These are phyloP conservation scores for Sus scrofa DNA, from an alignment of 2,113 vertebrate species.

Conservation along the genomic window DNA sequence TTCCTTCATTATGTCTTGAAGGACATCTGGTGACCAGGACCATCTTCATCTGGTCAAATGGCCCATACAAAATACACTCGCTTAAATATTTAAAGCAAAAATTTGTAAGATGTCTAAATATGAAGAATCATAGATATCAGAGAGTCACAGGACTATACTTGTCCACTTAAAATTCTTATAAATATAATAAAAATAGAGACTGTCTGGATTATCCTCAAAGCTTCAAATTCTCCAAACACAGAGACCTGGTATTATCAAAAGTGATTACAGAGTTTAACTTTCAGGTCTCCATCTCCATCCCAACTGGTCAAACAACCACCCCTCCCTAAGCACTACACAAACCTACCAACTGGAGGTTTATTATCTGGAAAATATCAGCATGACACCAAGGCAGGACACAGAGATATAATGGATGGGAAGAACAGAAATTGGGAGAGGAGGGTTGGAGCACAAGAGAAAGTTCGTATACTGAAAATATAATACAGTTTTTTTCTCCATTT, in stretches of 20 bases:
- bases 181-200: constrained; percentile 3
- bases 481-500: neutral
- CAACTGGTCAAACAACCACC: neutral
- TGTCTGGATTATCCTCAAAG: neutral
- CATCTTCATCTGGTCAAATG: neutral
- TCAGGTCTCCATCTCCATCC: neutral
- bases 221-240: neutral
- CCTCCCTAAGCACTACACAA: neutral
- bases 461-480: neutral
- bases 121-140: neutral
- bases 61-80: constrained; percentile 43
- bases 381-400: neutral
- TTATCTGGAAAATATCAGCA: neutral
- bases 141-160: neutral
- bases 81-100: constrained; percentile 38
- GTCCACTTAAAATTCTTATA: neutral
- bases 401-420: neutral
- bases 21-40: no score
- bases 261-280: neutral
- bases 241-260: constrained; percentile 3
- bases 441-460: neutral
- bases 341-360: neutral
- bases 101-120: neutral
- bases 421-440: neutral
- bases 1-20: neutral